Base-by-base conservation (phyloP, 2,888 invertebrate genomes). In the Athripsodes cinereus region DNA sequence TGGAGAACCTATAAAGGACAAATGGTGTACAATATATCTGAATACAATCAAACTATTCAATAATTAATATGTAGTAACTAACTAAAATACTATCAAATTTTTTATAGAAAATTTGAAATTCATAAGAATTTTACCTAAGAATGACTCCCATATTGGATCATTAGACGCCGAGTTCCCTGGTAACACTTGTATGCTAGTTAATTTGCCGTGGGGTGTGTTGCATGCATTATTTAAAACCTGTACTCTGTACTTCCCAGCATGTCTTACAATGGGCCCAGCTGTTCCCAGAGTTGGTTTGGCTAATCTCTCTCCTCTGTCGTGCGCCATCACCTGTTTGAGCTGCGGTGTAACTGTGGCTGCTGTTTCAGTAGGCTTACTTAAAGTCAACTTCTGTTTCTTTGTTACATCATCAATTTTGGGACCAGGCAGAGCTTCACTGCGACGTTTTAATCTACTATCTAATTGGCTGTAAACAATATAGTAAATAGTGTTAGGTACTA, bases 121-220 rank as follows among this genome's bases (percentile, higher is more conserved):
- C 8, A 34, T 13, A 44, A 13, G 5, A 44, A 44, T 44, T 64
- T 55, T 69, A 83, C 85, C 85, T 66, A 87, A 74, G 68, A 83
- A 86, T 2, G 84, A 83, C 65, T 87, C 86, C 88, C 88, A 88
- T 0, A 83, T 75, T 1, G 83, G 82, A 60, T 84, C 83, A 56
- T 78, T 78, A n/a, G 79, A 79, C 0, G 75, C 76, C 0, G 72
- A 78, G 65, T 76, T 81, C 68, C 80, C 82, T 59, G 71, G 82
- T 65, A 73, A 79, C 64, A 75, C 76, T 71, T 82, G 85, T 65
- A 80, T 75, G 66, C 74, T 79, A 0, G 82, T 74, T 52, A 84
- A 68, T 22, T 81, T 73, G 1, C 85, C 86, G 67, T 81, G 82
- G 31, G 81, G 78, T 1, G 86, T 85, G 65, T 75, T 80, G 63